These are phyloP conservation scores for Melanostigma gelatinosum DNA, from an alignment of 2,113 vertebrate genomes.

Conservation along the genomic window DNA sequence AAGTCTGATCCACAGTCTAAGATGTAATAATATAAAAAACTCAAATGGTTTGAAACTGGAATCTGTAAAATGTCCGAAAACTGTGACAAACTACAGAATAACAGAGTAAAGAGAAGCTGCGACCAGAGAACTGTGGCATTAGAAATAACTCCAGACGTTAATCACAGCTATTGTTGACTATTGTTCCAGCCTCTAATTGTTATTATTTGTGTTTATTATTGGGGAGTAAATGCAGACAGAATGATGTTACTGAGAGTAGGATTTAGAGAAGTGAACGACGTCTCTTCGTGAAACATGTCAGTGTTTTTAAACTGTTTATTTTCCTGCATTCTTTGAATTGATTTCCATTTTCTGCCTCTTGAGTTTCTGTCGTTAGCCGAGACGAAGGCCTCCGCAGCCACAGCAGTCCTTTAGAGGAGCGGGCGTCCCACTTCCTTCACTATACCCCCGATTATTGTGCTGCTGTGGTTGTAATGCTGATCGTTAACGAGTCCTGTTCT, in stretches of 20 bases:
- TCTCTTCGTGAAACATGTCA: neutral
- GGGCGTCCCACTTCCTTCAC: slow-evolving; percentile 16
- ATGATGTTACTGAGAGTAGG: neutral
- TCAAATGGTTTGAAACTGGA: neutral
- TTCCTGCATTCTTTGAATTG: neutral
- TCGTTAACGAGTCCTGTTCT: neutral
- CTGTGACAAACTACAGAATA: too few species aligned
- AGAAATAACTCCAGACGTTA: neutral
- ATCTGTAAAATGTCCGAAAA: neutral
- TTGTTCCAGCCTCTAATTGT: neutral
- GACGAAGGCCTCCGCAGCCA: neutral
- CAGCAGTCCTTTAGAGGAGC: neutral
- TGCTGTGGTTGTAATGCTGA: neutral
- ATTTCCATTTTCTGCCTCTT: neutral
- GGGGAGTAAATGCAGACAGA: neutral
- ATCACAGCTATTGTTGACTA: neutral
- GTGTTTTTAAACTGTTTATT: neutral
- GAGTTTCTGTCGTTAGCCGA: neutral
- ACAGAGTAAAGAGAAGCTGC: neutral
- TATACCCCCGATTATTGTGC: slow-evolving; percentile 1
- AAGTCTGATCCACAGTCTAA: neutral
- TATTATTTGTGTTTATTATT: neutral
- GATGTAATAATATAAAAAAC: neutral
- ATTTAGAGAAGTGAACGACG: neutral
- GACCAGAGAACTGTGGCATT: neutral